Conservation (phyloP, 2,113 vertebrate species). For the Brachypodius melanocephalos region DNA sequence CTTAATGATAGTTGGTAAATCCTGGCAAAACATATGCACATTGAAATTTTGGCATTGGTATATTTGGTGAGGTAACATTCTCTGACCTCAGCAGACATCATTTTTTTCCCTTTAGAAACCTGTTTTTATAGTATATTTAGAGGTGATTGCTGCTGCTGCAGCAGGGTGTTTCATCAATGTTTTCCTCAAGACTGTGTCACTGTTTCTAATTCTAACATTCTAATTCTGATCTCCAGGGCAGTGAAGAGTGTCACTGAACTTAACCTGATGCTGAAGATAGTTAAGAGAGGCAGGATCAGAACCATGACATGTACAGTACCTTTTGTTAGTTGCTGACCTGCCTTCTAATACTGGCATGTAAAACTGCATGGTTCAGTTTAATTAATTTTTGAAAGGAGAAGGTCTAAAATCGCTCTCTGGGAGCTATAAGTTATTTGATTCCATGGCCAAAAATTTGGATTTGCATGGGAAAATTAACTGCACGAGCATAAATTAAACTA, state of each 20-base stretch:
- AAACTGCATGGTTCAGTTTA: neutral
- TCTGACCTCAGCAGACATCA: neutral
- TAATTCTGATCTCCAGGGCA: neutral
- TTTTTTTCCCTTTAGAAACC: neutral
- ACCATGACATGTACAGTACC: neutral
- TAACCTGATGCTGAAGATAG: neutral
- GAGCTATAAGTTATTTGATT: neutral
- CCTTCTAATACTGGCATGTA: neutral
- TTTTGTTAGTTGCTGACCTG: neutral
- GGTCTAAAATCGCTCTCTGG: neutral
- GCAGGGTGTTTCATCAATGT: neutral
- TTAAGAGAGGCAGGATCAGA: neutral
- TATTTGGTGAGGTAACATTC: neutral
- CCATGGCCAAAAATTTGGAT: neutral
- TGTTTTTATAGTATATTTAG: neutral
- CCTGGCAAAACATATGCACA: neutral
- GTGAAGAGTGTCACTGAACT: neutral
- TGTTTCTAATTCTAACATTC: neutral
- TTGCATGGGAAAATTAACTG: conserved; percentile 11
- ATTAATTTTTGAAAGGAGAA: neutral
- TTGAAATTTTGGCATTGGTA: neutral
- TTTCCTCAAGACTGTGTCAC: neutral
- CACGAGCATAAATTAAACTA: neutral
- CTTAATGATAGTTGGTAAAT: neutral
- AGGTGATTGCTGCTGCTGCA: neutral